These are phyloP conservation scores for Orestias chungarensis DNA, from an alignment of 2,797 vertebrate genomes.

Conservation along the genomic window DNA sequence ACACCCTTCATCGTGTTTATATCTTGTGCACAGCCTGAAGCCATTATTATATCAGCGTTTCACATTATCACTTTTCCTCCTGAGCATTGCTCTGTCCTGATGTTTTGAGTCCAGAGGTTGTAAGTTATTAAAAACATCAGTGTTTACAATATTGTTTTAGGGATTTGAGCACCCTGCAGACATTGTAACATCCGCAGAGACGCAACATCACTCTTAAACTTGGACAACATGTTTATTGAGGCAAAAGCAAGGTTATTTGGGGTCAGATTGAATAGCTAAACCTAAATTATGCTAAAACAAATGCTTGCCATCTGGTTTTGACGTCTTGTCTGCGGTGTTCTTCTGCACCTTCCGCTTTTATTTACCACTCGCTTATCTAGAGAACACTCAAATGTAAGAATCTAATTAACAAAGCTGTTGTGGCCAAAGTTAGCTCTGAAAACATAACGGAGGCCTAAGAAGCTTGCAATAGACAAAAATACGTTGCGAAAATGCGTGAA, in stretches of 20 bases:
- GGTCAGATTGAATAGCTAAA: constrained; percentile 34
- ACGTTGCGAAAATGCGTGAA: not conserved
- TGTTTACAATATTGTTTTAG: constrained; percentile 47
- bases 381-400: not conserved
- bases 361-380: not conserved
- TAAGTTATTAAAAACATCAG: constrained; percentile 69
- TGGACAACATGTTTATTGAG: constrained; percentile 40
- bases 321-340: not conserved
- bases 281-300: constrained; percentile 42
- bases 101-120: constrained; percentile 64
- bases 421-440: not conserved
- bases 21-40: constrained; percentile 60
- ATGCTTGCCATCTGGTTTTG: constrained; percentile 40
- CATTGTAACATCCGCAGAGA: constrained; percentile 41
- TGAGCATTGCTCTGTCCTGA: constrained; percentile 47
- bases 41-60: constrained; percentile 60
- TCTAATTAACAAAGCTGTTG: not conserved
- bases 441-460: not conserved
- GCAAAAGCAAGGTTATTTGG: constrained; percentile 39
- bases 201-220: constrained; percentile 42
- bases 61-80: constrained; percentile 48
- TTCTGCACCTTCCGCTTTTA: constrained; percentile 22
- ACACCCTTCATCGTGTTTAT: constrained; percentile 53
- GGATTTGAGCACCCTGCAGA: constrained; percentile 45
- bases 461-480: not conserved